Evolutionary conservation across 2,113 vertebrate species (phyloP).

Genomic region (Tursiops truncatus): DNA sequence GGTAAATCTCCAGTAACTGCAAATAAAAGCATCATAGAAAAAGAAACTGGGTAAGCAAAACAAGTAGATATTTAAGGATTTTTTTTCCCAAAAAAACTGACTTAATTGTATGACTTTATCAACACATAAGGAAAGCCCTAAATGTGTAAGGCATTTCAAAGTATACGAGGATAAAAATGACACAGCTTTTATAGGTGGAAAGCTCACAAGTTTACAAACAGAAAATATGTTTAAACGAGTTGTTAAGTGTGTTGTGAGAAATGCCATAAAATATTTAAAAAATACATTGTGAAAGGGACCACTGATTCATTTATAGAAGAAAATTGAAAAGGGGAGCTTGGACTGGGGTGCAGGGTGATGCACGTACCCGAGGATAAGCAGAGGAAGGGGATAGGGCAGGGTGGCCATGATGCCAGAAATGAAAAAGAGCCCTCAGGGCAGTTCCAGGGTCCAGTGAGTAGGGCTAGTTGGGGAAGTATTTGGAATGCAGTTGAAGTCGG

Average conservation of each 20-base stretch:
- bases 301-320: not conserved
- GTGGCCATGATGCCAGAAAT: rapidly evolving
- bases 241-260: not conserved
- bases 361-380: rapidly evolving
- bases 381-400: not conserved
- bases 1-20: not conserved
- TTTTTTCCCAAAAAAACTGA: not conserved
- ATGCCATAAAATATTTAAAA: not conserved
- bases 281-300: not conserved
- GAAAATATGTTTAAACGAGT: not conserved
- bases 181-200: not conserved
- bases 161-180: not conserved
- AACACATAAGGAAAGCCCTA: not conserved
- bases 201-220: not conserved
- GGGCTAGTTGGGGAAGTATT: not conserved
- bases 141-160: not conserved
- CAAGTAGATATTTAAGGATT: not conserved
- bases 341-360: rapidly evolving
- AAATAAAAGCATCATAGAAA: not conserved
- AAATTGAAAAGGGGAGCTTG: not conserved
- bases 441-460: not conserved
- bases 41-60: not conserved
- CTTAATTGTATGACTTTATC: not conserved
- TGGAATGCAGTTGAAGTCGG: not conserved
- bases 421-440: not conserved